Percentiles rank a stretch among this genome's conserved stretches.
Evolutionary conservation across 2,113 vertebrate species (phyloP).

Genomic region (Mirza zaza): DNA sequence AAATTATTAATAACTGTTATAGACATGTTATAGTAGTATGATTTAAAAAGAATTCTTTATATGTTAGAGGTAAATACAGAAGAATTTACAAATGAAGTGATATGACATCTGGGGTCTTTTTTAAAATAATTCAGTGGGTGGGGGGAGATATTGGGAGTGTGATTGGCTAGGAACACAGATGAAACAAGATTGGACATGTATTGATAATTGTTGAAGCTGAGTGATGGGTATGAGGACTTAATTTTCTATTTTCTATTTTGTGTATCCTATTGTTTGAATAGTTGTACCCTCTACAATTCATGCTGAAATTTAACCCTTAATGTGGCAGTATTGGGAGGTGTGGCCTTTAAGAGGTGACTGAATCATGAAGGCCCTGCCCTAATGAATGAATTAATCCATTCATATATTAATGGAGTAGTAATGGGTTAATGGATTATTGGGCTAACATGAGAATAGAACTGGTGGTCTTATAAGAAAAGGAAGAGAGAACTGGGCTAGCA

Average conservation of each 20-base stretch:
- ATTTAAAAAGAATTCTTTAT: neutral
- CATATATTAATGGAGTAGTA: no score
- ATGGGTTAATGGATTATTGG: neutral
- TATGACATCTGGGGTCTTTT: neutral
- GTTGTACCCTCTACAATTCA: neutral
- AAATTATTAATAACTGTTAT: neutral
- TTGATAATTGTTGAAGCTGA: neutral
- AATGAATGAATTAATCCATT: neutral
- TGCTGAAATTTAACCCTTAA: neutral
- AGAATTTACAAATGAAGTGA: neutral
- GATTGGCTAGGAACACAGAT: neutral
- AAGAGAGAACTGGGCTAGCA: neutral
- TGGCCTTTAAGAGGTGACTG: neutral
- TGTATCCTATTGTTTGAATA: neutral
- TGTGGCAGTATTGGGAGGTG: neutral
- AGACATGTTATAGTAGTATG: neutral
- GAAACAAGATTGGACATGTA: neutral
- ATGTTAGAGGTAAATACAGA: slow-evolving; percentile 14
- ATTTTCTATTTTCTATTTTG: neutral
- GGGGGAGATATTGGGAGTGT: neutral
- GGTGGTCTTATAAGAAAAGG: neutral
- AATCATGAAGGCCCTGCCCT: neutral
- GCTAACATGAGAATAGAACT: neutral
- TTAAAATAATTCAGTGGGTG: neutral
- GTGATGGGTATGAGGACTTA: no score